Evolutionary conservation across 2,113 vertebrate genomes (phyloP).

Genomic region (Chlamydotis undulata): DNA sequence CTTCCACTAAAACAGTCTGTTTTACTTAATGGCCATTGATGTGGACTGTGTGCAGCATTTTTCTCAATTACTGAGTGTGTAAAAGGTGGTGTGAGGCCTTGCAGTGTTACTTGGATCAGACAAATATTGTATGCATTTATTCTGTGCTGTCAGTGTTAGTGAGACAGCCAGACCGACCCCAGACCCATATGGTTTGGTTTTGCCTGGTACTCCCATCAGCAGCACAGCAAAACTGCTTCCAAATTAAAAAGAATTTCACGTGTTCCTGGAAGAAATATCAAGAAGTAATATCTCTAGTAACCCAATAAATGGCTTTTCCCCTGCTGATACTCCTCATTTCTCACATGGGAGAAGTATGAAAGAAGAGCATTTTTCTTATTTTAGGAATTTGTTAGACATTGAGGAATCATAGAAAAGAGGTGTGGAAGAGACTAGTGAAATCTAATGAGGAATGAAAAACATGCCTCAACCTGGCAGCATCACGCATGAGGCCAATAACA

Average conservation of each 20-base stretch:
- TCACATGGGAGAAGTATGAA: background rate
- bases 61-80: background rate
- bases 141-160: background rate
- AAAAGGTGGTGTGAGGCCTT: background rate
- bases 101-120: background rate
- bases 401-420: background rate
- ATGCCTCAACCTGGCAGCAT: background rate
- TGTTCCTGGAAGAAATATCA: background rate
- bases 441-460: background rate
- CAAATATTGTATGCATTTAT: background rate
- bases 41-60: background rate
- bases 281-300: background rate
- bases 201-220: background rate
- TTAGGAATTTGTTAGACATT: background rate
- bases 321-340: background rate
- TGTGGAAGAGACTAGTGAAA: background rate
- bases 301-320: background rate
- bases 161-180: background rate
- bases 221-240: background rate
- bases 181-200: background rate
- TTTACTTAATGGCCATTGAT: background rate
- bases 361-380: background rate
- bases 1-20: background rate
- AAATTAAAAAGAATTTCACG: background rate
- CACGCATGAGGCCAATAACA: background rate